Base-by-base conservation (phyloP, 2,113 vertebrate genomes). In the Pimephales promelas region DNA sequence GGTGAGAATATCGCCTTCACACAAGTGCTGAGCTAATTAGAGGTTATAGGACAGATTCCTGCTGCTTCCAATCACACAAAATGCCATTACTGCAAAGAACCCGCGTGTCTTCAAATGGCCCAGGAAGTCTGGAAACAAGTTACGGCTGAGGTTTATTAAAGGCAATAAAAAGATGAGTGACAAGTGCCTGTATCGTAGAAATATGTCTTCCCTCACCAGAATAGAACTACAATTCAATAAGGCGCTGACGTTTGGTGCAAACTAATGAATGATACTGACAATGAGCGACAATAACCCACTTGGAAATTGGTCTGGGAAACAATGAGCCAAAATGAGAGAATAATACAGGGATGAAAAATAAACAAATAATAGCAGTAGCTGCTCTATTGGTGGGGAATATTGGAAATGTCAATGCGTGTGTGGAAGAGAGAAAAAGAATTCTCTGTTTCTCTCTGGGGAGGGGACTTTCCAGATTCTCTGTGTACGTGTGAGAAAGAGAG, bases 271-370 rank as follows among this genome's bases (percentile, higher is more conserved):
- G 20, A 73, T 49, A 84, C 26, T 54, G 24, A 13, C 40, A 54
- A 28, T 31, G 64, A 77, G 49, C 10, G 56, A 64, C 71, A 75
- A 82, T 86, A 84, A 68, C 78, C 57, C 28, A 18, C 52, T 75
- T 49, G 22, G 79, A 81, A 81, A 81, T 79, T 57, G 71, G 61
- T 81, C 54, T 45, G 10, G 56, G 8, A 84, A 81, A 59, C 82
- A 86, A 72, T 82, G 57, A 82, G 85, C 47, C 87, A 86, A 84
- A 86, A 82, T 79, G 80, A 79, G 84, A 34, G 75, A 87, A 87
- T 87, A 81, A 83, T 62, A 71, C 24, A 85, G 79, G 57, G 57
- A 82, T 70, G 84, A 83, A 70, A 71, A 79, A 70, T 57, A 78
- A 88, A 81, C 57, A 88, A 82, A 84, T 79, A 86, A 83, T 88